Evolutionary conservation across 2,888 invertebrate species (phyloP), one percentile per base, ranked within the genome.

Genomic region (Scaptomyza flava): DNA sequence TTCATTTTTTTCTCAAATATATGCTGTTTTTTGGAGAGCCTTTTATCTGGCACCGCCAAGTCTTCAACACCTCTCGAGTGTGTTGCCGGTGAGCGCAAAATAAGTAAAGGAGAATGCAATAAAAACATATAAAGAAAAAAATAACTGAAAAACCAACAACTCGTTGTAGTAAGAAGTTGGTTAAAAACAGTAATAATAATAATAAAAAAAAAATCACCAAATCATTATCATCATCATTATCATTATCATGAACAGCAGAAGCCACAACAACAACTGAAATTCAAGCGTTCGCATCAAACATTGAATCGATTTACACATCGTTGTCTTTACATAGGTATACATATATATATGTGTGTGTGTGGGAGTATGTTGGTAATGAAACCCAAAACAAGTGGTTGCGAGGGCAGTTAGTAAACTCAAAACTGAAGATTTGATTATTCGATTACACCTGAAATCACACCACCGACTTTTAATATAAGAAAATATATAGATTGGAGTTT

Each of bases 131-230:
- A 3, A 9, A 17, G 5, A 12, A n/a, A 7, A 34, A 50, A 66
- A 23, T 2, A 23, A 23, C 23, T 17, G 1, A 17, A 3, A 75
- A 59, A 71, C 31, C 12, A 48, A 70, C 85, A 83, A 85, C 76
- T 79, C 77, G 85, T 73, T 84, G 88, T 88, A 86, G 88, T 84
- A 83, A 82, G 86, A 88, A 81, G 87, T 86, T 86, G 87, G 80
- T 88, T 88, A 88, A 88, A 88, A 84, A 88, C 81, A 88, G 84
- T 88, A 84, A 84, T 88, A 84, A 84, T 88, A 84, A 84, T 84
- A 84, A 27, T 27, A 27, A 27, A 86, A 86, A 86, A 38, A 84
- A 88, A 88, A 88, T 84, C 84, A 86, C 83, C 84, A 84, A 88
- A 84, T 84, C 88, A 84, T 84, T 88, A 87, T 85, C 86, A 84